Base-by-base conservation (phyloP, 35 echinoderm and acorn worm genomes). In the Strongylocentrotus purpuratus region DNA sequence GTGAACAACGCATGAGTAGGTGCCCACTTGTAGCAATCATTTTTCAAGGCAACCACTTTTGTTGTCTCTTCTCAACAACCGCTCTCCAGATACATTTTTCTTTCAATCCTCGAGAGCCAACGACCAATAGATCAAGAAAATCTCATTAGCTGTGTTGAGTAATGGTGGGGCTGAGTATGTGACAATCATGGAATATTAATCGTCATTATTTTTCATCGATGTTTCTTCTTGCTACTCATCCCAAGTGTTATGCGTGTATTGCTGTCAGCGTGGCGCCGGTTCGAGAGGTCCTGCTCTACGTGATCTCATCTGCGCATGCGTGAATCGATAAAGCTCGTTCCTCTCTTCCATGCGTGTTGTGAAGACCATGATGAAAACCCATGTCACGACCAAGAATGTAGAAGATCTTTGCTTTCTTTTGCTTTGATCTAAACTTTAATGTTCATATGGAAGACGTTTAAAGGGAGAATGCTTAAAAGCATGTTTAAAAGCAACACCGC, bases 71-170 rank as follows among this genome's bases (percentile, higher is more conserved):
- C 65, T 78, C 65, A 78, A 78, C 65, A 78, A 28, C 65, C 25
- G 65, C 65, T 78, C 65, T 78, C 65, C 25, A 78, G 65, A 78
- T 78, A n/a, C 65, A 78, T 78, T 78, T 78, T 78, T 71, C 20
- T 78, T 78, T 78, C 65, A 78, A 78, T 78, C 28, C 65, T 78
- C 20, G 25, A 8, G 65, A 78, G 65, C 22, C 65, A 78, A 78
- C 65, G 65, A 78, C 65, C 65, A 78, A 78, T 78, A 78, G 65
- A 78, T 78, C 65, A 78, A 78, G 65, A 78, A 78, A 78, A 78
- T 78, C 65, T 78, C 65, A 78, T 78, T 78, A 78, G 65, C 65
- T 78, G 65, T 78, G 65, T 78, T 78, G 65, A 78, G 65, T 78
- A 78, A 78, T 78, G 65, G 65, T 78, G 65, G 65, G 65, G 65